Conservation (phyloP, 1,140 invertebrate species). For the Drosophila tropicalis region DNA sequence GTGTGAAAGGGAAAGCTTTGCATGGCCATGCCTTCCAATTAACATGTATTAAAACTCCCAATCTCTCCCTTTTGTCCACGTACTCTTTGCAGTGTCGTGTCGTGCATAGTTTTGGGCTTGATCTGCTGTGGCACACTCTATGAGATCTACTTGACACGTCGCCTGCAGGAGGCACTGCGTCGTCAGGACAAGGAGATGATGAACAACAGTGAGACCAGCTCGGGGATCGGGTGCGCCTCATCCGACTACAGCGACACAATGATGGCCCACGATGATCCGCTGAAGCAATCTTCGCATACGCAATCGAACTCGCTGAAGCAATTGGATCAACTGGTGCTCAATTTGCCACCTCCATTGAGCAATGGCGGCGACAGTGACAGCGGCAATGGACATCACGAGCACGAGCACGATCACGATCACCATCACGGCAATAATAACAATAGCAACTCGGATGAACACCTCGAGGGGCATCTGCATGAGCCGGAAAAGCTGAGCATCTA, state of each 20-base stretch:
- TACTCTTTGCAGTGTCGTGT: slow-evolving; percentile 84
- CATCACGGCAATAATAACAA: slow-evolving; percentile 83
- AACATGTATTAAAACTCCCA: slow-evolving; percentile 6
- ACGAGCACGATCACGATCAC: slow-evolving; percentile 65
- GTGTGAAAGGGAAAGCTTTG: slow-evolving; percentile 42
- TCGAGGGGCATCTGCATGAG: slow-evolving; percentile 84
- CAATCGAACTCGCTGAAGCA: slow-evolving; percentile 74
- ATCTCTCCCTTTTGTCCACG: slow-evolving; percentile 8
- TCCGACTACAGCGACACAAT: slow-evolving; percentile 82
- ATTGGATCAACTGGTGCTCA: slow-evolving; percentile 71
- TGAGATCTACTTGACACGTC: slow-evolving; percentile 84
- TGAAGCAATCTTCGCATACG: slow-evolving; percentile 53
- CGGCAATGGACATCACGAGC: slow-evolving; percentile 72
- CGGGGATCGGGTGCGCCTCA: slow-evolving; percentile 83
- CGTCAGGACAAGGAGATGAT: slow-evolving; percentile 81
- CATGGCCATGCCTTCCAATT: slow-evolving; percentile 26
- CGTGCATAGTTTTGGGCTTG: slow-evolving; percentile 84
- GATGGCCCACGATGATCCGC: slow-evolving; percentile 61
- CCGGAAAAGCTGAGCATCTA: slow-evolving; percentile 85
- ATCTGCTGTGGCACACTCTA: slow-evolving; percentile 87
- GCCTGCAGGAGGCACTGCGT: slow-evolving; percentile 74
- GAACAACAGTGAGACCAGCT: slow-evolving; percentile 81
- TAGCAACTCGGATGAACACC: slow-evolving; percentile 86
- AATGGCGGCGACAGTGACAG: slow-evolving; percentile 56
- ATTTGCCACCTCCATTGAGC: slow-evolving; percentile 63